These are phyloP conservation scores for Holothuria glaberrima DNA, from an alignment of 35 echinoderm and acorn worm species.

Conservation along the genomic window DNA sequence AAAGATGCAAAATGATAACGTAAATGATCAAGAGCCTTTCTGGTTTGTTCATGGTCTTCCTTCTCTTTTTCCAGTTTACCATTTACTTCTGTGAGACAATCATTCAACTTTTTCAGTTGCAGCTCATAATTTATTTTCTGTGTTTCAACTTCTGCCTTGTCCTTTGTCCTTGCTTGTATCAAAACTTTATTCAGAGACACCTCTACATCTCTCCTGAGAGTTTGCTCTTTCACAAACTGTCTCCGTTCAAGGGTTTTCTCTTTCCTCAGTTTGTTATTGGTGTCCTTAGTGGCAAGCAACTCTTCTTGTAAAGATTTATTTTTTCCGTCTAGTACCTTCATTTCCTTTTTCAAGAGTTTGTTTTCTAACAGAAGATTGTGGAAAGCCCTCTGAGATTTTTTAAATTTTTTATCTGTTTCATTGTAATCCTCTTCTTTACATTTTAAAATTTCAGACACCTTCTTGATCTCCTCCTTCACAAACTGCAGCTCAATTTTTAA, in stretches of 20 bases:
- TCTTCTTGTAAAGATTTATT: conserved; percentile 43
- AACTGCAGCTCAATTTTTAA: conserved; percentile 34
- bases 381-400: background rate
- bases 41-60: conserved; percentile 39
- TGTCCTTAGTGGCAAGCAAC: background rate
- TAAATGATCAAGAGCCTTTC: conserved; percentile 34
- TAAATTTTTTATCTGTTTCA: background rate
- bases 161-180: background rate
- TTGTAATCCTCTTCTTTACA: background rate
- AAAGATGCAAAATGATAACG: conserved; percentile 52
- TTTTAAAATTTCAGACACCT: background rate
- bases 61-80: conserved; percentile 7
- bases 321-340: conserved; percentile 10
- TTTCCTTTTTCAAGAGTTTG: conserved; percentile 24
- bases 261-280: background rate
- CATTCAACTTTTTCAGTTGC: conserved; percentile 6
- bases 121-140: conserved; percentile 23
- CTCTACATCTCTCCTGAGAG: conserved; percentile 11
- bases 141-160: conserved; percentile 15
- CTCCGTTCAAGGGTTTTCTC: conserved; percentile 9
- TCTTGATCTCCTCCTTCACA: conserved; percentile 5
- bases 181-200: conserved; percentile 1
- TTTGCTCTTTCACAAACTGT: conserved; percentile 24
- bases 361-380: conserved; percentile 32
- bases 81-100: background rate